Evolutionary conservation across 2,113 vertebrate genomes (phyloP).

Genomic region (Alligator mississippiensis): DNA sequence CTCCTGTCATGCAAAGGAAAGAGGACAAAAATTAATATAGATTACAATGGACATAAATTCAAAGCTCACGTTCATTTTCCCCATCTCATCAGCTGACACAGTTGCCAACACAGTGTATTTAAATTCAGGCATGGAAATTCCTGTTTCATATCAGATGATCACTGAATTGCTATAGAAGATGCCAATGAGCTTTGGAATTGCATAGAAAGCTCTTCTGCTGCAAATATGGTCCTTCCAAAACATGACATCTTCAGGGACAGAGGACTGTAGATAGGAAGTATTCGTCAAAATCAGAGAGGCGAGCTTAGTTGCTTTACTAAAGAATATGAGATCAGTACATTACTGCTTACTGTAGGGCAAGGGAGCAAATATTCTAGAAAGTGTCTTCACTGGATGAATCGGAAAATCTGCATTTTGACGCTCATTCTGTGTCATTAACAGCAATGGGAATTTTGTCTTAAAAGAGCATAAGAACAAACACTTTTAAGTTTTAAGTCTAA

Average conservation of each 20-base stretch:
- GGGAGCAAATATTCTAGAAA: not conserved
- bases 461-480: not conserved
- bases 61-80: not conserved
- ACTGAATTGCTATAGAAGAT: not conserved
- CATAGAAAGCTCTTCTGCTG: not conserved
- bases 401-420: not conserved
- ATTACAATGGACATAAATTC: not conserved
- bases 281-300: not conserved
- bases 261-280: not conserved
- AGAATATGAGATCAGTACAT: not conserved
- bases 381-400: not conserved
- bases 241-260: not conserved
- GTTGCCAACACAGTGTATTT: not conserved
- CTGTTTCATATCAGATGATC: not conserved
- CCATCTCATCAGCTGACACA: not conserved
- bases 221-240: not conserved
- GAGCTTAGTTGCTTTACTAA: not conserved
- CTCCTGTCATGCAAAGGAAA: not conserved
- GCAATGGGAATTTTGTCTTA: rapidly evolving
- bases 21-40: not conserved
- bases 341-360: not conserved
- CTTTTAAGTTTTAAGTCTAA: not conserved
- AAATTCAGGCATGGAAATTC: not conserved
- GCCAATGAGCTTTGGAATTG: not conserved
- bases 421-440: not conserved